phyloP scores from a whole-genome alignment of 1,140 invertebrate species.

The Brachionus paranguensis region DNA sequence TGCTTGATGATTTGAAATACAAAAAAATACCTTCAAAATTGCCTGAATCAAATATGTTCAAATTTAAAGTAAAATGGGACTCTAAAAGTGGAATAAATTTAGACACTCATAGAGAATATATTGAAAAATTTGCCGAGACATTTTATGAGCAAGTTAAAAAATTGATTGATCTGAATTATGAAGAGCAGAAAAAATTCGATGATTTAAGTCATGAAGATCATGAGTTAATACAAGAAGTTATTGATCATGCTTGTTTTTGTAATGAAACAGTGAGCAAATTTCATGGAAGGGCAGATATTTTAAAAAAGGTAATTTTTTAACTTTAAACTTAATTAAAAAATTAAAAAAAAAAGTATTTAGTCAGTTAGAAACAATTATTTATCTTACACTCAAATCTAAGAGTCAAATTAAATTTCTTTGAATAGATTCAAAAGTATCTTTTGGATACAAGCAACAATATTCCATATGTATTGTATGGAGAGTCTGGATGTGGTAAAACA shows the following conservation, averaged over 20 bases:
- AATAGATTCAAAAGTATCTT: not conserved
- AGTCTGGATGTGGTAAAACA: conserved; percentile 41
- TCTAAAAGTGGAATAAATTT: not conserved
- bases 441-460: not conserved
- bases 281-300: conserved; percentile 34
- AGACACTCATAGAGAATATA: not conserved
- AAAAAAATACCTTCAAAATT: conserved; percentile 24
- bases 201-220: not conserved
- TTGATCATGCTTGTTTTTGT: conserved; percentile 40
- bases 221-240: conserved; percentile 22
- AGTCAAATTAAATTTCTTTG: no score
- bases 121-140: not conserved
- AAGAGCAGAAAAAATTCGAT: not conserved
- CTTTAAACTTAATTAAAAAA: no score
- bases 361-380: no score
- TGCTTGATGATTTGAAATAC: conserved; percentile 38
- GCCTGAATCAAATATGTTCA: conserved; percentile 24
- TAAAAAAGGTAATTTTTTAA: not conserved
- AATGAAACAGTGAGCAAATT: conserved; percentile 24
- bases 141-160: conserved; percentile 34
- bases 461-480: conserved; percentile 28
- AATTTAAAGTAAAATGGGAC: conserved; percentile 39
- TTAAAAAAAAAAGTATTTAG: no score
- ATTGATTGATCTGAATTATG: conserved; percentile 12
- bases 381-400: no score